A percentile compares a stretch with the other conserved stretches of the same genome.
These are phyloP conservation scores for Andricus curvator DNA, from an alignment of 2,888 invertebrate genomes.

Conservation along the genomic window DNA sequence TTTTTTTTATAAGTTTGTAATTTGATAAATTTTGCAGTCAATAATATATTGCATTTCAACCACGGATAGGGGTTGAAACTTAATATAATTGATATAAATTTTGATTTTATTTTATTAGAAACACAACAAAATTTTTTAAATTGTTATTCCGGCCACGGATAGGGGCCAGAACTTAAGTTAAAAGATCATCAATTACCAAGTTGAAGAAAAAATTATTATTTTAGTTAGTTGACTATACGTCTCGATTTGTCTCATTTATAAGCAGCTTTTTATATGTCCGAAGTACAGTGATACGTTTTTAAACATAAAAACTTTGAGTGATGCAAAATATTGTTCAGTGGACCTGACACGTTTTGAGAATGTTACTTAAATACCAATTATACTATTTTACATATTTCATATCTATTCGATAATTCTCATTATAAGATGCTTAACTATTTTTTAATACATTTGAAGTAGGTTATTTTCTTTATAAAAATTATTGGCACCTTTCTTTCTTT, in stretches of 20 bases:
- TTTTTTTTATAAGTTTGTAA: no score
- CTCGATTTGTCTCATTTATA: neutral
- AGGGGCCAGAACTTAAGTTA: no score
- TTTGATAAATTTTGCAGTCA: no score
- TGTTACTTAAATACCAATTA: neutral
- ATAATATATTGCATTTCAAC: no score
- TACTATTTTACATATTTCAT: neutral
- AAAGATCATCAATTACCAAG: no score
- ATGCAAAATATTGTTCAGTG: neutral
- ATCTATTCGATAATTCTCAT: neutral
- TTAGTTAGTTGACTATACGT: neutral
- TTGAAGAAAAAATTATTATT: no score
- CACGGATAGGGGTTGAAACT: no score
- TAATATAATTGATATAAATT: no score
- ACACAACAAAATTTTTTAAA: no score
- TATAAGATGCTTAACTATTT: neutral
- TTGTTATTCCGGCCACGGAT: no score
- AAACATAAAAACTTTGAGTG: neutral
- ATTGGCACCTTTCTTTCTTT: no score
- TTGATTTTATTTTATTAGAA: no score
- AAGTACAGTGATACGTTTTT: neutral
- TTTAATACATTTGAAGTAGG: neutral
- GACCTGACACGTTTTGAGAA: neutral
- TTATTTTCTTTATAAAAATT: neutral
- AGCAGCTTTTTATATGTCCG: neutral